phyloP scores from a whole-genome alignment of 2,113 vertebrate genomes.

The Nycticryphes semicollaris region DNA sequence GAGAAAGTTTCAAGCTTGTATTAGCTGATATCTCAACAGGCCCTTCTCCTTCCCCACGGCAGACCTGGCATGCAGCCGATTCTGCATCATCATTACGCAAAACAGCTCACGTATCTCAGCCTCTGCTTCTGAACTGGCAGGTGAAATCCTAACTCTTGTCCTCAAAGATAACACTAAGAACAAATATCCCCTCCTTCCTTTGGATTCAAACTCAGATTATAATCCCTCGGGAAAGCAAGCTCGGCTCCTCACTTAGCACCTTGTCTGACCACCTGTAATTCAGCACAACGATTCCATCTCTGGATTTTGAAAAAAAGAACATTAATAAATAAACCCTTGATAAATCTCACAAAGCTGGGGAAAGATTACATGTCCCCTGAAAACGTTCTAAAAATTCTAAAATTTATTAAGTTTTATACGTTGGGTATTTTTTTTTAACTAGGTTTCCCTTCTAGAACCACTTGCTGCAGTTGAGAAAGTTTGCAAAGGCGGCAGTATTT shows the following conservation, averaged over 20 bases:
- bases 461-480: not conserved
- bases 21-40: not conserved
- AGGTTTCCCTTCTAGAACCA: not conserved
- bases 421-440: not conserved
- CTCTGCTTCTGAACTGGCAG: not conserved
- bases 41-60: not conserved
- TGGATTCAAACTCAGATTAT: not conserved
- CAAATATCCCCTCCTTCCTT: not conserved
- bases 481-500: not conserved
- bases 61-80: not conserved
- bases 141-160: not conserved
- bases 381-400: not conserved
- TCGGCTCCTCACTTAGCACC: not conserved
- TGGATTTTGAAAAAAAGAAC: not conserved
- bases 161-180: not conserved
- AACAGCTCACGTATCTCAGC: not conserved
- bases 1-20: not conserved
- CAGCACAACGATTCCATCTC: not conserved
- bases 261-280: not conserved
- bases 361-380: not conserved
- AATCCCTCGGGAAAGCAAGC: not conserved
- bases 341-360: not conserved
- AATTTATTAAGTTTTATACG: not conserved
- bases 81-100: not conserved
- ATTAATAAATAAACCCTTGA: not conserved